Percentiles rank a stretch among this genome's conserved stretches.
Conservation (phyloP, 2,888 invertebrate species). For the Idaea dimidiata region DNA sequence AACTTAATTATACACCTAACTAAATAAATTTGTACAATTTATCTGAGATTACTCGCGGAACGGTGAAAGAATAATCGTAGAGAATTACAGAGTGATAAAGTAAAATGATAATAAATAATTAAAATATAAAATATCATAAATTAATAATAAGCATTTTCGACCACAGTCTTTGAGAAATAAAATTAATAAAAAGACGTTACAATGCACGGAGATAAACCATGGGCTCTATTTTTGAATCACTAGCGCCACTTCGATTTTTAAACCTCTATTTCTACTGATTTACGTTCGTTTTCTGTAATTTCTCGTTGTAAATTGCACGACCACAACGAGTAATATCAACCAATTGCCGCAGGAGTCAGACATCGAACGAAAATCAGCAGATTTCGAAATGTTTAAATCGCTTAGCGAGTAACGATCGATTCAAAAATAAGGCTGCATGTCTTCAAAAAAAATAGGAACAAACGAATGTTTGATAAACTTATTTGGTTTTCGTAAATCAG, state of each 20-base stretch:
- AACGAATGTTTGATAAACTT: constrained; percentile 54
- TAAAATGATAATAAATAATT: constrained; percentile 53
- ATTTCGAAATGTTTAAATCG: too few species aligned
- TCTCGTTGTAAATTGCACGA: too few species aligned
- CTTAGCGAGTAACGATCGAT: too few species aligned
- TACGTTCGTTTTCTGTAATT: too few species aligned
- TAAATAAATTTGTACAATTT: constrained; percentile 78
- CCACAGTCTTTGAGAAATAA: constrained; percentile 69
- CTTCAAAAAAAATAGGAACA: constrained; percentile 68
- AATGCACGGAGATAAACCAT: constrained; percentile 49
- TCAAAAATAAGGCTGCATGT: too few species aligned
- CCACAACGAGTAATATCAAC: too few species aligned
- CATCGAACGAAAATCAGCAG: too few species aligned
- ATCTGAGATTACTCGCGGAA: constrained; percentile 62
- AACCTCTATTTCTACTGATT: too few species aligned
- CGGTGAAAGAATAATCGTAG: constrained; percentile 64
- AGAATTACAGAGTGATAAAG: constrained; percentile 52
- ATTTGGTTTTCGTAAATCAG: constrained; percentile 62
- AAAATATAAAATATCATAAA: constrained; percentile 76
- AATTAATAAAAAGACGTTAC: constrained; percentile 48
- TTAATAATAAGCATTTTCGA: constrained; percentile 60
- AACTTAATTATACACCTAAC: constrained; percentile 57
- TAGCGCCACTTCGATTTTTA: too few species aligned
- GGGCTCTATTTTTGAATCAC: too few species aligned
- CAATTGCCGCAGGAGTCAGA: too few species aligned